Base-by-base conservation (phyloP, 2,888 invertebrate genomes). In the Formica aserva region DNA sequence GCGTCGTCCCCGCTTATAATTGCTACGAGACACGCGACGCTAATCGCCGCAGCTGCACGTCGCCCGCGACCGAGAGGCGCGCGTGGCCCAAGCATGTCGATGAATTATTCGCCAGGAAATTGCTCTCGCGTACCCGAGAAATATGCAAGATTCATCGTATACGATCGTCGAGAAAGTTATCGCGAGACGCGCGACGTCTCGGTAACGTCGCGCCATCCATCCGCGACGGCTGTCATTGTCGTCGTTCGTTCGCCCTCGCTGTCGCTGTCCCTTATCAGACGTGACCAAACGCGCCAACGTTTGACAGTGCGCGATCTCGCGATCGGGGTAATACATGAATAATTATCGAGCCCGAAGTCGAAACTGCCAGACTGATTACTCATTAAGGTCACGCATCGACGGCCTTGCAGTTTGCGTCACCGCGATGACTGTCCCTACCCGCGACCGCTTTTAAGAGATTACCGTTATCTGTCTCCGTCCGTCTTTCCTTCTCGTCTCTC, bases 301-400 rank as follows among this genome's bases (percentile, higher is more conserved):
- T 78, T 78, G 77, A 78, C 69, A 78, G 77, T 52, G 55, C 55
- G 67, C 48, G 57, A 48, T 66, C 29, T 76, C 71, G 38, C 26
- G 63, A 45, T 75, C 78, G 66, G 85, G 71, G 63, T 86, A 71
- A 82, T 76, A 83, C 86, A 81, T 85, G 60, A 78, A 26, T 62
- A 48, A 80, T 60, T 57, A 32, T 41, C 57, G 38, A 15, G 32
- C 22, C 35, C 35, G 41, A 62, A 18, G 35, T 29, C 62, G 26
- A 15, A 38, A 74, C 82, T 85, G 89, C 85, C 91, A 90, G 91
- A 91, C 91, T 90, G 89, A 91, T 91, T 93, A 91, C 92, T 93
- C 92, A 93, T 93, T 93, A 92, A 93, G 93, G 93, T 93, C 93
- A 92, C 91, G 91, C 91, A 91, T 86, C 87, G 91, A 91, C 92